These are phyloP conservation scores for Gymnopithys bicolor DNA, from an alignment of 2,797 vertebrate species.

Conservation along the genomic window DNA sequence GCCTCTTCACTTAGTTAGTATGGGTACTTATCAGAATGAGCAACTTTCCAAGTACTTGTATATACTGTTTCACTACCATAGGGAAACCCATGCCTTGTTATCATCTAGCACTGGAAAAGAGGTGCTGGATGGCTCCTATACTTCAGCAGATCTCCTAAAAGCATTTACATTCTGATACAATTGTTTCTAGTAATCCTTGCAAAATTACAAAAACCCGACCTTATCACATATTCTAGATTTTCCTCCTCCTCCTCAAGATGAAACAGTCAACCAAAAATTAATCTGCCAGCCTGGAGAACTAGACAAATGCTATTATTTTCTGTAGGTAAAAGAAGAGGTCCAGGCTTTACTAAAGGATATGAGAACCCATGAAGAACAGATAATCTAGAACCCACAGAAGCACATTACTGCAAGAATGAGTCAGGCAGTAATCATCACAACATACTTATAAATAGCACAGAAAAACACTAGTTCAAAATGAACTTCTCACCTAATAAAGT, in stretches of 20 bases:
- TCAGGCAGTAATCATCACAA: conserved; percentile 9
- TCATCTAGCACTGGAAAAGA: not conserved
- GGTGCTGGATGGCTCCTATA: not conserved
- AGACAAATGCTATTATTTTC: not conserved
- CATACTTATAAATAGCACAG: not conserved
- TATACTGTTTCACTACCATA: not conserved
- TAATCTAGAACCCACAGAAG: not conserved
- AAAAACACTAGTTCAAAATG: not conserved
- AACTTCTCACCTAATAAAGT: not conserved
- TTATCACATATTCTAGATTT: not conserved
- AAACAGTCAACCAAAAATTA: not conserved
- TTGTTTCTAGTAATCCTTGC: not conserved
- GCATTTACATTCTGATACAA: not conserved
- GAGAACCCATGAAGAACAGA: not conserved
- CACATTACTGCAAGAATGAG: not conserved
- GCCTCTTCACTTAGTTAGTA: not conserved
- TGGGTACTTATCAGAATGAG: not conserved
- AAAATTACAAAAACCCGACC: not conserved
- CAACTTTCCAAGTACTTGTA: not conserved
- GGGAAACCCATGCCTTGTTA: not conserved
- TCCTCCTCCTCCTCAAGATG: not conserved
- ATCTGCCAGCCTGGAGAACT: not conserved
- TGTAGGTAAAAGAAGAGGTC: not conserved
- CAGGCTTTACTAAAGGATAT: not conserved
- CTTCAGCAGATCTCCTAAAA: not conserved